Conservation (phyloP, 1,140 invertebrate genomes). For the Ceratoteleas bidentatus region DNA sequence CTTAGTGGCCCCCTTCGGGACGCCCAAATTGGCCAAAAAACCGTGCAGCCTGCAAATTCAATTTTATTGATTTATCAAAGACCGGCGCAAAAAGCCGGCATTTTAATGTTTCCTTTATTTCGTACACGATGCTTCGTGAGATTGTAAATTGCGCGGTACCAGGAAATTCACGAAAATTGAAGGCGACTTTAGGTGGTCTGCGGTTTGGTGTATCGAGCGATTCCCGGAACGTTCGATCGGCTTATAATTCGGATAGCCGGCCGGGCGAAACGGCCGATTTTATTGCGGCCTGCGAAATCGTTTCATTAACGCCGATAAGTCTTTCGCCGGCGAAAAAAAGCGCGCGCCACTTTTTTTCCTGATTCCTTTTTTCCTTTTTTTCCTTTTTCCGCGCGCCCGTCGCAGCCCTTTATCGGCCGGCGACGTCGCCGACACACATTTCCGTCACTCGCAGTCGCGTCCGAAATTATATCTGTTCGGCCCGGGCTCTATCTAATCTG, state of each 20-base stretch:
- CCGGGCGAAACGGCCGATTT: slow-evolving; percentile 5
- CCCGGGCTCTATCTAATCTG: slow-evolving; percentile 41
- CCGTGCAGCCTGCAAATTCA: background rate
- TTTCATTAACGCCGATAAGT: slow-evolving; percentile 42
- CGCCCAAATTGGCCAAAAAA: no score
- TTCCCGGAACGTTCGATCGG: slow-evolving; percentile 42
- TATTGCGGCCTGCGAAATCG: slow-evolving; percentile 28
- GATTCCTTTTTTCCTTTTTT: no score
- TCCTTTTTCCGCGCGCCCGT: slow-evolving; percentile 6
- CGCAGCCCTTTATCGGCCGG: slow-evolving; percentile 21
- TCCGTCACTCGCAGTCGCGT: slow-evolving; percentile 55
- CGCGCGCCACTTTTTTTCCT: slow-evolving; percentile 8
- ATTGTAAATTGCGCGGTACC: slow-evolving; percentile 50
- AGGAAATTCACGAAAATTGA: slow-evolving; percentile 43
- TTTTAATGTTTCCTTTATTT: slow-evolving; percentile 43
- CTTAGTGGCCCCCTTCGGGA: no score
- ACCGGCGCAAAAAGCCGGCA: slow-evolving; percentile 25
- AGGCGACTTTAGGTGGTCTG: slow-evolving; percentile 49
- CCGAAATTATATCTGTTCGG: slow-evolving; percentile 43
- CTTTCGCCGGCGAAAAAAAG: slow-evolving; percentile 2
- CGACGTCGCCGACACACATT: slow-evolving; percentile 47
- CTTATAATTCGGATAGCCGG: slow-evolving; percentile 20
- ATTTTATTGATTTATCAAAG: slow-evolving; percentile 58
- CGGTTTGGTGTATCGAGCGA: slow-evolving; percentile 36
- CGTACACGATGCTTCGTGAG: slow-evolving; percentile 20